Base-by-base conservation (phyloP, 2,797 vertebrate species). In the Australoheros facetus region DNA sequence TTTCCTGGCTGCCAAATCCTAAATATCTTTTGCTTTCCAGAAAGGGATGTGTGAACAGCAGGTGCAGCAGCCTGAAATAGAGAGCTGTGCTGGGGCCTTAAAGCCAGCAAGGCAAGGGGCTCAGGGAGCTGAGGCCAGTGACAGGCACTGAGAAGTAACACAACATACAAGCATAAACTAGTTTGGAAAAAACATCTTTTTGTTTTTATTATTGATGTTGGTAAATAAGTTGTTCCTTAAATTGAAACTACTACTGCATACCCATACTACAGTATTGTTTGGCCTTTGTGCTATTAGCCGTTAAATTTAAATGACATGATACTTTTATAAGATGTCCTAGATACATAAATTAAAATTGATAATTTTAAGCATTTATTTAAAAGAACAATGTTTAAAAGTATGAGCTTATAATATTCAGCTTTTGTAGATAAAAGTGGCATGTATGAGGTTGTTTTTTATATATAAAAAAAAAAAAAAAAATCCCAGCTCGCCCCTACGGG, bases 1-100 rank as follows among this genome's bases (percentile, higher is more conserved):
- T 11, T 37, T 53, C 60, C 77, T 79, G 60, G 81, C 85, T 55
- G n/a, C 80, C 72, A 81, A 82, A 87, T 87, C 75, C 64, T 66
- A 84, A 88, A 89, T 93, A 84, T 90, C 88, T 88, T 57, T 57
- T 51, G 85, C 82, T 89, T 75, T 92, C 92, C 89, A 82, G 84
- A 92, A 79, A 77, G 81, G 91, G 92, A 92, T 76, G 93, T 87
- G 87, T 88, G 91, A 91, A 90, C 87, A 92, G 93, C 95, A 95
- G 95, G 94, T 96, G 95, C 90, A 87, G 79, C 28, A 7, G 87
- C 91, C 89, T 91, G 89, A 95, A 96, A 96, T 96, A 96, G 94
- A 94, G 90, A 86, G 66, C 77, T 21, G 58, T 58, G 59, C 32
- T 73, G 86, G 72, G 83, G 86, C 92, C 83, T 83, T 77, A 85